A percentile compares a stretch with the other conserved stretches of the same genome.
phyloP scores from a whole-genome alignment of 2,888 invertebrate genomes.

The Antheraea yamamai region DNA sequence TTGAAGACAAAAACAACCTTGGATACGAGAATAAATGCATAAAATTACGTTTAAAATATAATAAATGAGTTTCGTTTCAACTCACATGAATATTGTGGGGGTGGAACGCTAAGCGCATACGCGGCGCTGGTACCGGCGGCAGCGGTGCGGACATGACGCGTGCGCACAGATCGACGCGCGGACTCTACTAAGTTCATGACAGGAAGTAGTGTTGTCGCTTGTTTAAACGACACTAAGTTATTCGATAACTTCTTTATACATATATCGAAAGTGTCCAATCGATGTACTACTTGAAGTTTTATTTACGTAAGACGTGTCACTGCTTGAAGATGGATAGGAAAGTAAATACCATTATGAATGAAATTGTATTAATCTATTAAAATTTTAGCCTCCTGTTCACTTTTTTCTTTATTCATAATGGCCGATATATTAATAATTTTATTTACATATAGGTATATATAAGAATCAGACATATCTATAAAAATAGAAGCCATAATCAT shows the following conservation, averaged over 20 bases:
- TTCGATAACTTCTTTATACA: not conserved
- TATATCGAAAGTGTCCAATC: not conserved
- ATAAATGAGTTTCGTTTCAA: constrained; percentile 22
- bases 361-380: not conserved
- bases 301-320: not conserved
- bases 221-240: not conserved
- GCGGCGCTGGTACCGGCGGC: constrained; percentile 66
- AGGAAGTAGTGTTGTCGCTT: constrained; percentile 10
- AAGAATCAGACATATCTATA: not conserved
- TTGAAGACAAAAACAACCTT: constrained; percentile 2
- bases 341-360: not conserved
- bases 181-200: constrained; percentile 1
- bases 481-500: not conserved
- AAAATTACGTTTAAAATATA: not conserved
- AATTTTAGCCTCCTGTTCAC: too few relatives aligned
- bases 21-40: not conserved
- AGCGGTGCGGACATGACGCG: constrained; percentile 46
- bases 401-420: too few relatives aligned
- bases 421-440: too few relatives aligned
- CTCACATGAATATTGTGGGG: constrained; percentile 77
- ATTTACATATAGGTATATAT: too few relatives aligned
- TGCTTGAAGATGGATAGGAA: not conserved
- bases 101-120: constrained; percentile 68
- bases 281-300: not conserved
- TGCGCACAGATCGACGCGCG: constrained; percentile 49